Conservation (phyloP, 2,797 vertebrate genomes). For the Malurus splendens region DNA sequence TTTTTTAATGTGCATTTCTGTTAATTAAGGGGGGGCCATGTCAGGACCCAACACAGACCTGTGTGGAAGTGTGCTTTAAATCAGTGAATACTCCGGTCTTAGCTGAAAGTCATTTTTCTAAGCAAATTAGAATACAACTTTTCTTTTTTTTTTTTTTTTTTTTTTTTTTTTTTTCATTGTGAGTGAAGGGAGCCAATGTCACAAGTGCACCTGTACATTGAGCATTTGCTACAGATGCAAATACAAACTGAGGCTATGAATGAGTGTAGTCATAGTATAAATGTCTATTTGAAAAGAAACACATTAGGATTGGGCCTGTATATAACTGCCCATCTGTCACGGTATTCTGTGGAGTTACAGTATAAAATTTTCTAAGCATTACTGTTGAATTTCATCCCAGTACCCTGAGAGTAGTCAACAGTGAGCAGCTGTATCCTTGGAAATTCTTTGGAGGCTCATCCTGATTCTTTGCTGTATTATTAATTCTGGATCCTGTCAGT, state of each 20-base stretch:
- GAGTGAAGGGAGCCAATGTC: background rate
- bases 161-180: background rate
- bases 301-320: accelerated
- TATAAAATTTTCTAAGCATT: background rate
- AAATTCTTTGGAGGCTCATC: background rate
- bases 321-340: background rate
- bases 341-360: background rate
- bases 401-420: background rate
- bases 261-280: background rate
- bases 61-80: background rate
- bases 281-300: background rate
- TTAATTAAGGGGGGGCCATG: background rate
- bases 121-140: background rate
- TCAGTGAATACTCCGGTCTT: background rate
- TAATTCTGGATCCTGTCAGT: background rate
- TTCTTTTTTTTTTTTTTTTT: background rate
- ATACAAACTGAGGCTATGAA: background rate
- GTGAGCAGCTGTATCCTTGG: background rate
- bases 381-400: background rate
- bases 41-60: background rate
- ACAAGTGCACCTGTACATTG: background rate
- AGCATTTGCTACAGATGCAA: background rate
- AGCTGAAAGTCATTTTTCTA: background rate
- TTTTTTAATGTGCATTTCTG: background rate
- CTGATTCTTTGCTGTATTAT: background rate